Conservation (phyloP, 2,888 invertebrate genomes). For the Bombylius discolor region DNA sequence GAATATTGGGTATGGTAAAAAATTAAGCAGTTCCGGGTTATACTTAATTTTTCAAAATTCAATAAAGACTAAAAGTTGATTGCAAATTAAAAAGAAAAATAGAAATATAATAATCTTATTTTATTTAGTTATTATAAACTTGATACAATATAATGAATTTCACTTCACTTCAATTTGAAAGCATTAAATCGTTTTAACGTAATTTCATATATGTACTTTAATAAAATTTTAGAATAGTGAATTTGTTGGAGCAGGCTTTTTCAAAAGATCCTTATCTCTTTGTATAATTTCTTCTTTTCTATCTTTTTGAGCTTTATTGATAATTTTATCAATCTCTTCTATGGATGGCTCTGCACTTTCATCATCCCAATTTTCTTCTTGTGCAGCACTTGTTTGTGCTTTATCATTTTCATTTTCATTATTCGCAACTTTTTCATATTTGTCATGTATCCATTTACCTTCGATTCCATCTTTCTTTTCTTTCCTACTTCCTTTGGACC, state of each 20-base stretch:
- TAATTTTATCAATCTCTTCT: slow-evolving; percentile 45
- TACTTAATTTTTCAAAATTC: too few species aligned
- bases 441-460: slow-evolving; percentile 41
- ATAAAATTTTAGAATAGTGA: slow-evolving; percentile 5
- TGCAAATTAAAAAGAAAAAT: too few species aligned
- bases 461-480: slow-evolving; percentile 22
- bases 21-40: too few species aligned
- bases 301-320: slow-evolving; percentile 43
- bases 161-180: too few species aligned
- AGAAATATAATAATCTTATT: too few species aligned
- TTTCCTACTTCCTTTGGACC: not conserved
- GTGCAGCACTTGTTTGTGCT: slow-evolving; percentile 45
- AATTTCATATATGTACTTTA: not conserved
- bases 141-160: too few species aligned
- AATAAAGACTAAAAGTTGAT: too few species aligned
- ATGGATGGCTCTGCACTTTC: slow-evolving; percentile 25
- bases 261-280: slow-evolving; percentile 39
- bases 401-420: slow-evolving; percentile 32
- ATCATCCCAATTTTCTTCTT: slow-evolving; percentile 34
- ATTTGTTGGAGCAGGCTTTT: slow-evolving; percentile 21
- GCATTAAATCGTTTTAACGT: too few species aligned
- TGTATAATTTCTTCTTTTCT: slow-evolving; percentile 45
- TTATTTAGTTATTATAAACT: too few species aligned
- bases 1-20: too few species aligned
- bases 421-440: slow-evolving; percentile 37